Evolutionary conservation across 2,888 invertebrate species (phyloP).

Genomic region (Eristalis intricaria): DNA sequence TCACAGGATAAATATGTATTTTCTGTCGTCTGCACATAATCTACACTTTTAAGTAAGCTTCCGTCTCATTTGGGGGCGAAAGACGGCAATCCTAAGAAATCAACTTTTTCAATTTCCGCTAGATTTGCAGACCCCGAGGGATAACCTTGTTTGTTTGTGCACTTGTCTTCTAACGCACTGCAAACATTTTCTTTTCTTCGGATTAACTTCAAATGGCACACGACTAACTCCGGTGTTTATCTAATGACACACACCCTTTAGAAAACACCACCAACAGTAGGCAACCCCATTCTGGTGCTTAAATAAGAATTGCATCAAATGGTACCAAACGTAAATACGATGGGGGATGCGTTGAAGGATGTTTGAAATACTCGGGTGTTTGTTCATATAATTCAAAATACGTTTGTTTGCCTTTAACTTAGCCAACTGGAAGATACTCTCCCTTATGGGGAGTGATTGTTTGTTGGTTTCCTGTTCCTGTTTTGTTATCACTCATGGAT

Average conservation of each 20-base stretch:
- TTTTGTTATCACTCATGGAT: constrained; percentile 36
- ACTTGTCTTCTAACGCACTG: constrained; percentile 28
- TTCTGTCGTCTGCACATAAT: no score
- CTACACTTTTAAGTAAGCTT: neutral
- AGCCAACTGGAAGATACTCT: constrained; percentile 63
- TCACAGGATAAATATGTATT: no score
- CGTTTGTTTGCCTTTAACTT: constrained; percentile 63
- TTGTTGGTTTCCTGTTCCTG: constrained; percentile 58
- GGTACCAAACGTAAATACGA: constrained; percentile 58
- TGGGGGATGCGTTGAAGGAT: constrained; percentile 47
- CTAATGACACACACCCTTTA: constrained; percentile 68
- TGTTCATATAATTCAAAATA: constrained; percentile 66
- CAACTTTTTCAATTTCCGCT: constrained; percentile 66
- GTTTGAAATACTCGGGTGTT: constrained; percentile 47
- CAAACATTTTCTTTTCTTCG: constrained; percentile 45
- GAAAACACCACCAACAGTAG: constrained; percentile 18
- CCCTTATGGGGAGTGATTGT: constrained; percentile 48
- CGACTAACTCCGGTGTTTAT: constrained; percentile 65
- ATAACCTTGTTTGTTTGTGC: neutral
- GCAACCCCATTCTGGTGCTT: constrained; percentile 66
- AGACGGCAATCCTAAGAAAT: neutral
- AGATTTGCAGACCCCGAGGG: constrained; percentile 45
- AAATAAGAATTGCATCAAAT: constrained; percentile 74
- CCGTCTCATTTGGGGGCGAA: neutral
- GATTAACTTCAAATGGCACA: constrained; percentile 71